Evolutionary conservation across 2,113 vertebrate genomes (phyloP).

Genomic region (Delphinapterus leucas): DNA sequence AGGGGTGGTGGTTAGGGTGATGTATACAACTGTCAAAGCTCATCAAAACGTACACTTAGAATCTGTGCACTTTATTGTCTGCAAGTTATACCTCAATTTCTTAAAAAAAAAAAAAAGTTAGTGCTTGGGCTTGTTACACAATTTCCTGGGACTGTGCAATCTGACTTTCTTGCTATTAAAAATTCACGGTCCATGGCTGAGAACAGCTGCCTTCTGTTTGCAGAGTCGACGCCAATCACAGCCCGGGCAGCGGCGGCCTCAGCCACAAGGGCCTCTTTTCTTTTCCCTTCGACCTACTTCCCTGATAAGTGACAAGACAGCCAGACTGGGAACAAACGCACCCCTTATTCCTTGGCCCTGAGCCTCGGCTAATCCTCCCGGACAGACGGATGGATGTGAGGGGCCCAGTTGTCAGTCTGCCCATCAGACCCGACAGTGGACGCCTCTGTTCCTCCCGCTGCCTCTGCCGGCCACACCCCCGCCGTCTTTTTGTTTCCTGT

Average conservation of each 20-base stretch:
- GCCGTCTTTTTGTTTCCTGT: neutral
- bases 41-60: neutral
- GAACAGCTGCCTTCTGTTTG: constrained; percentile 78
- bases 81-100: neutral
- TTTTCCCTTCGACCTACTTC: constrained; percentile 84
- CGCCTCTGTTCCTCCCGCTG: constrained; percentile 75
- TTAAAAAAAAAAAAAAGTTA: neutral
- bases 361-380: constrained; percentile 79
- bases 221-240: constrained; percentile 79
- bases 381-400: constrained; percentile 31
- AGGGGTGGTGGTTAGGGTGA: neutral
- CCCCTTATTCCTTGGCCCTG: constrained; percentile 86
- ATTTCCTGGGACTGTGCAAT: constrained; percentile 4
- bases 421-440: constrained; percentile 81
- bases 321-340: constrained; percentile 86
- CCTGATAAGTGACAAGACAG: constrained; percentile 83
- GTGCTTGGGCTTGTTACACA: neutral
- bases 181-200: constrained; percentile 76
- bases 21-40: neutral
- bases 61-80: neutral
- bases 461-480: neutral
- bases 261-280: constrained; percentile 76
- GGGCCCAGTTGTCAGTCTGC: constrained; percentile 70
- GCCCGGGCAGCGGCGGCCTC: constrained; percentile 68
- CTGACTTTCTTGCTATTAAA: constrained; percentile 63